phyloP scores from a whole-genome alignment of 2,888 invertebrate genomes.

The Agrilus cyanescens region DNA sequence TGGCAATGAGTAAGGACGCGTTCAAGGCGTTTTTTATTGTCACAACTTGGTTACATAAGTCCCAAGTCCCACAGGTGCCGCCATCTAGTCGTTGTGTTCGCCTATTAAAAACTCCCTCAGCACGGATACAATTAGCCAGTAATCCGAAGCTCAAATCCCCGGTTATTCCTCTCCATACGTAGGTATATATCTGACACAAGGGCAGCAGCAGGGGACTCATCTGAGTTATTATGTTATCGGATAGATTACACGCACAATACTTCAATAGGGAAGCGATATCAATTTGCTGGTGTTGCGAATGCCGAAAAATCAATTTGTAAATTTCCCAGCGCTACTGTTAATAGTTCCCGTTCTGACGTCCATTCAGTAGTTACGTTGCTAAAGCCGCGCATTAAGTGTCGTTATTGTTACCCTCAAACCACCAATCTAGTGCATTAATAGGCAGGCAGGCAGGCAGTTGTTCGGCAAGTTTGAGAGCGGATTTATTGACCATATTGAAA shows the following conservation, averaged over 20 bases:
- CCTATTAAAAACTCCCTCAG: slow-evolving; percentile 25
- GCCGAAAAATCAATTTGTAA: too few species aligned
- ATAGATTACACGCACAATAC: slow-evolving; percentile 24
- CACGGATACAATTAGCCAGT: slow-evolving; percentile 30
- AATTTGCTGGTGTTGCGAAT: too few species aligned
- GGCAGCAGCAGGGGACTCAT: slow-evolving; percentile 29
- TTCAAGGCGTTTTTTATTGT: slow-evolving; percentile 15
- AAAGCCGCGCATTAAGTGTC: too few species aligned
- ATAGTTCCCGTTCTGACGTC: too few species aligned
- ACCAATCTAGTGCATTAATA: too few species aligned
- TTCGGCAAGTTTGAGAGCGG: too few species aligned
- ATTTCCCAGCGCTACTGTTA: too few species aligned
- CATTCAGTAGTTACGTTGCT: too few species aligned
- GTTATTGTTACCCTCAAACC: too few species aligned
- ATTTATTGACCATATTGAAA: too few species aligned
- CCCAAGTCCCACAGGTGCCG: slow-evolving; percentile 12
- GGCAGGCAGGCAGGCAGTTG: too few species aligned
- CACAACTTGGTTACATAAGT: slow-evolving; percentile 14
- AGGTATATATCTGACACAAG: slow-evolving; percentile 30
- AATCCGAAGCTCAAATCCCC: slow-evolving; percentile 29
- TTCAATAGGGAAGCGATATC: slow-evolving; percentile 1
- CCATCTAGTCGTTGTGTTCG: background rate
- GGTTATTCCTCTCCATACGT: slow-evolving; percentile 31
- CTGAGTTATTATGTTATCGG: slow-evolving; percentile 29
- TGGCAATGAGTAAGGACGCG: slow-evolving; percentile 8